These are phyloP conservation scores for Drosophila willistoni DNA, from an alignment of 1,140 invertebrate species.

Conservation along the genomic window DNA sequence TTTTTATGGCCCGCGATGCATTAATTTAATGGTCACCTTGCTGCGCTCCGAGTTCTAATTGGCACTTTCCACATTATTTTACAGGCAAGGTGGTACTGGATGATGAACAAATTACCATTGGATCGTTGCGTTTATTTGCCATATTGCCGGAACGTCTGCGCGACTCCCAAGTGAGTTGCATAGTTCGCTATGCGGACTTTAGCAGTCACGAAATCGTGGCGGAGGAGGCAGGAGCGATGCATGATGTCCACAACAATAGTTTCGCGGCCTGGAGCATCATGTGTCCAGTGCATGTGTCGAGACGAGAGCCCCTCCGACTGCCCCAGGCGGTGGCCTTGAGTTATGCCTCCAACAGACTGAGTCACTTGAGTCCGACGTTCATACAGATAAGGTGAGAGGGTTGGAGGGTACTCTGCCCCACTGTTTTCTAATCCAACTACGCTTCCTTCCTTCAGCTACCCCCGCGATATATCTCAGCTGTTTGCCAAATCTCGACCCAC, in stretches of 20 bases:
- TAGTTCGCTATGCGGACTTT: slow-evolving; percentile 68
- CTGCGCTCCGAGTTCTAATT: neutral
- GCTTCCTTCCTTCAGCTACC: slow-evolving; percentile 51
- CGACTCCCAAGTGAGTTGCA: slow-evolving; percentile 61
- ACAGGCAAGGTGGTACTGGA: slow-evolving; percentile 56
- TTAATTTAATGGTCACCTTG: neutral
- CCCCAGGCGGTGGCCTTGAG: slow-evolving; percentile 69
- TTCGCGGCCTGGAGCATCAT: slow-evolving; percentile 76
- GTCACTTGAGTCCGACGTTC: slow-evolving; percentile 69
- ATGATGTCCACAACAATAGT: slow-evolving; percentile 72
- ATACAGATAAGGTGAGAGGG: slow-evolving; percentile 67
- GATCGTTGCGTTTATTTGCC: slow-evolving; percentile 71
- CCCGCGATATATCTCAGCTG: slow-evolving; percentile 66
- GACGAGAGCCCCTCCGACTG: slow-evolving; percentile 39
- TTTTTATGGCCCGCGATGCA: neutral
- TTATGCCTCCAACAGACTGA: slow-evolving; percentile 68
- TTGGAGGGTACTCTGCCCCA: neutral
- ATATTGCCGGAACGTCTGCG: slow-evolving; percentile 64
- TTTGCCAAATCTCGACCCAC: slow-evolving; percentile 57
- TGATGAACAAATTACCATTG: slow-evolving; percentile 57
- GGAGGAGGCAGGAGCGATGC: slow-evolving; percentile 63
- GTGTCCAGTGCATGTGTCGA: slow-evolving; percentile 64
- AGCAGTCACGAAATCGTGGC: slow-evolving; percentile 59
- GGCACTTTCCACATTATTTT: neutral
- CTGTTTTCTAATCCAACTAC: neutral